A percentile compares a stretch with the other conserved stretches of the same genome.
phyloP scores from a whole-genome alignment of 1,140 invertebrate species.

The Temnothorax nylanderi region DNA sequence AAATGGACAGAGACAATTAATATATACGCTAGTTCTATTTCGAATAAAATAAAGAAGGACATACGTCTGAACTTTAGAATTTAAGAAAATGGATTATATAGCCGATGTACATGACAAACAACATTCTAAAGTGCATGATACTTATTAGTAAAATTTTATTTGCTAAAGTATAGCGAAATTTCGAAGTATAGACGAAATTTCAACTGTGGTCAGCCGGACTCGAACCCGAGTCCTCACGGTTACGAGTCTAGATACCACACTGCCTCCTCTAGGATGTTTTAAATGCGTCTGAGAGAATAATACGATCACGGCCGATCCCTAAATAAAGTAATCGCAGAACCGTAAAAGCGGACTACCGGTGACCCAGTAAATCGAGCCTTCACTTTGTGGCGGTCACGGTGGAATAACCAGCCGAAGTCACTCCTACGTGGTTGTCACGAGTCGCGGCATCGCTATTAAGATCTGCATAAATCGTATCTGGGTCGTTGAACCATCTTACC shows the following conservation, averaged over 20 bases:
- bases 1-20: constrained; percentile 7
- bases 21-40: constrained; percentile 75
- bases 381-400: constrained; percentile 56
- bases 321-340: constrained; percentile 57
- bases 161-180: constrained; percentile 2
- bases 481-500: constrained; percentile 40
- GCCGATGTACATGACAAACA: constrained; percentile 50
- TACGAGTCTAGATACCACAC: too few relatives aligned
- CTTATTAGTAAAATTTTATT: constrained; percentile 10
- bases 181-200: too few relatives aligned
- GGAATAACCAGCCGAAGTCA: constrained; percentile 46
- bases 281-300: constrained; percentile 24
- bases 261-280: not conserved
- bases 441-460: not conserved
- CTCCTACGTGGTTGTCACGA: constrained; percentile 30
- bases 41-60: not conserved
- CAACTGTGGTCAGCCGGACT: too few relatives aligned
- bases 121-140: not conserved
- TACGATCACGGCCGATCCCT: constrained; percentile 43
- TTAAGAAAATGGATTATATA: constrained; percentile 75
- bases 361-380: constrained; percentile 67
- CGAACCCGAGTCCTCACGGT: too few relatives aligned
- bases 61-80: not conserved
- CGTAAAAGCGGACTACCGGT: constrained; percentile 61
- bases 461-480: constrained; percentile 48